These are phyloP conservation scores for Rhinoderma darwinii DNA, from an alignment of 2,113 vertebrate genomes.

Conservation along the genomic window DNA sequence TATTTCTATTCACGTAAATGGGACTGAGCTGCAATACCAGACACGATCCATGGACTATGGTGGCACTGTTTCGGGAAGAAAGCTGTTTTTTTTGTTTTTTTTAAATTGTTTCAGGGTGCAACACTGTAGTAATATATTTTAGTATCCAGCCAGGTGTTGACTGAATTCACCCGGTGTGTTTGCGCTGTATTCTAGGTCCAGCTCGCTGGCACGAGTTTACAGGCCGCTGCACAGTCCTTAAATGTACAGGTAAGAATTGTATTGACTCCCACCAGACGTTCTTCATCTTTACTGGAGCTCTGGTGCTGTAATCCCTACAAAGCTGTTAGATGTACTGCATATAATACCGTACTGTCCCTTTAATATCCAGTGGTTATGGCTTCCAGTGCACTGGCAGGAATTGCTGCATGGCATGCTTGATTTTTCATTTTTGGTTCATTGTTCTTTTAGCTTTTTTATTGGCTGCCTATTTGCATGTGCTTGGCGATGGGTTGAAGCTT, in stretches of 20 bases:
- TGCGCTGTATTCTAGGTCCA: slow-evolving; percentile 76
- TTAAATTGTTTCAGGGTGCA: too few relatives aligned
- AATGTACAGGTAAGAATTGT: slow-evolving; percentile 77
- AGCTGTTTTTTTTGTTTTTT: too few relatives aligned
- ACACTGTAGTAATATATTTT: not conserved
- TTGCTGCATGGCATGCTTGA: not conserved
- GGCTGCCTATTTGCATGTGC: not conserved
- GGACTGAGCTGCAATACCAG: not conserved
- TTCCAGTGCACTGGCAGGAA: not conserved
- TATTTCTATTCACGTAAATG: too few relatives aligned
- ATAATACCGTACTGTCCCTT: not conserved
- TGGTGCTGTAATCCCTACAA: not conserved
- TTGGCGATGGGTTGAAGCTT: not conserved
- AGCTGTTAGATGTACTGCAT: not conserved
- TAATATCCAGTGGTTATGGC: not conserved
- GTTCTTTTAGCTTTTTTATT: not conserved
- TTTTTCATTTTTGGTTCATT: not conserved
- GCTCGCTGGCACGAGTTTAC: slow-evolving; percentile 83
- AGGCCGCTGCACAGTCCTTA: slow-evolving; percentile 83
- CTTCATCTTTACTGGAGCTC: not conserved
- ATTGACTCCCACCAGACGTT: not conserved
- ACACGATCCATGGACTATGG: not conserved
- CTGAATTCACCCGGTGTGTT: slow-evolving; percentile 45
- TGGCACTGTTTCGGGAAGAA: too few relatives aligned
- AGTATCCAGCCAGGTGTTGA: not conserved